Base-by-base conservation (phyloP, 37 sponge, comb jelly and placozoan species). In the Aphrocallistes beatrix region DNA sequence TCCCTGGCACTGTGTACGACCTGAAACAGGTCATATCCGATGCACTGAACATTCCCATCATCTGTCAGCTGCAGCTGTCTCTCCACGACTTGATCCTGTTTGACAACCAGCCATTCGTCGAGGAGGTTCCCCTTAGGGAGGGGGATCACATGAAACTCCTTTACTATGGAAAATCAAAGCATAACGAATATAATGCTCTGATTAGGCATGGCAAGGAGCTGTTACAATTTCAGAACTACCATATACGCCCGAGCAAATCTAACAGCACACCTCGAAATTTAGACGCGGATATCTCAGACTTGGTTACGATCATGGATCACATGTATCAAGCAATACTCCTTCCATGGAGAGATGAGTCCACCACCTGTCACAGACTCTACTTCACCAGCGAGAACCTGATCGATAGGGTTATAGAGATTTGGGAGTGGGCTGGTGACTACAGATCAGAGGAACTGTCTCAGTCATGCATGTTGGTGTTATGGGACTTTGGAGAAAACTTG, bases 1-100 rank as follows among this genome's bases (percentile, higher is more conserved):
- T 60, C 8, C 75, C 75, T 6, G 75, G n/a, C 6, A 60, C 75
- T 32, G 75, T 60, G 25, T 25, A 28, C 6, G 75, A 60, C 34
- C 75, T 60, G 75, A 60, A 60, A 13, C 75, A 60, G 34, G 28
- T 60, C 17, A 60, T 60, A 19, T 60, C 75, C n/a, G 75, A 60
- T 6, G n/a, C 10, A 13, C 34, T 60, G 34, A 21, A 60, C 3
- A 60, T 60, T 60, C 75, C 75, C n/a, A 60, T 60, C 75, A 60
- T 60, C 75, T 60, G 75, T 60, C 75, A 60, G 34, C 75, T 60
- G 34, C 75, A 13, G 21, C 75, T 60, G 75, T 60, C 75, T 60
- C 28, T 60, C 75, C 10, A 60, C 6, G 75, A 60, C 28, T 25
- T 60, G 75, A 13, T 60, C 8, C 75, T 60, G 75, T 60, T 60